Base-by-base conservation (phyloP, 2,888 invertebrate species). In the Drosophila neutralis region DNA sequence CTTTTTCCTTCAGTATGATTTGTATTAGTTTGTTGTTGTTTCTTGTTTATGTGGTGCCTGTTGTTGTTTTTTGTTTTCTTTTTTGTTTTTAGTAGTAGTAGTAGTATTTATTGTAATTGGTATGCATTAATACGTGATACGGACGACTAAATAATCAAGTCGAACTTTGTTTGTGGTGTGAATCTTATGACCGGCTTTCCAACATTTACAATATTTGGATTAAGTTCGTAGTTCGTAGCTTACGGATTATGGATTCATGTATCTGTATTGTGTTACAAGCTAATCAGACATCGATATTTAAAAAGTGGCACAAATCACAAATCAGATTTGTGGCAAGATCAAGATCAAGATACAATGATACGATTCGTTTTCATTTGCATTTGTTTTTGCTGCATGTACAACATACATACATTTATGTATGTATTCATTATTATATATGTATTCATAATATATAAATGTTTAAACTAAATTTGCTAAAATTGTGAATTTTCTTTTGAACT, bases 221-320 rank as follows among this genome's bases (percentile, higher is more conserved):
- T 76, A 80, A 76, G 75, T 84, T 84, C 64, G 63, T 84, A 78
- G 75, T 73, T 76, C 38, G 62, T 73, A 69, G 73, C 65, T 81
- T 81, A 67, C 59, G 40, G 68, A 40, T 57, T 78, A 82, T 78
- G 86, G 73, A 70, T 76, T 64, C 58, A 70, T 75, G 54, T 57
- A 53, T 61, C 40, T 48, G 24, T 67, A 33, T 73, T 69, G 49
- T 70, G 71, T 67, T 89, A 89, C 83, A 80, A 77, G 82, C 89
- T 89, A 89, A 80, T 89, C 91, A 89, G 89, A 89, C 89, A 89
- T 89, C 89, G 80, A 87, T 90, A 88, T 87, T 87, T 85, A 89
- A 86, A 87, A 88, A 76, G 86, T 90, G 87, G 90, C 90, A 90
- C 86, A 87, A 87, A 88, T 86, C 90, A 88, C 90, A 86, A 86